These are phyloP conservation scores for Tetragonula clypearis DNA, from an alignment of 1,140 invertebrate genomes.

Conservation along the genomic window DNA sequence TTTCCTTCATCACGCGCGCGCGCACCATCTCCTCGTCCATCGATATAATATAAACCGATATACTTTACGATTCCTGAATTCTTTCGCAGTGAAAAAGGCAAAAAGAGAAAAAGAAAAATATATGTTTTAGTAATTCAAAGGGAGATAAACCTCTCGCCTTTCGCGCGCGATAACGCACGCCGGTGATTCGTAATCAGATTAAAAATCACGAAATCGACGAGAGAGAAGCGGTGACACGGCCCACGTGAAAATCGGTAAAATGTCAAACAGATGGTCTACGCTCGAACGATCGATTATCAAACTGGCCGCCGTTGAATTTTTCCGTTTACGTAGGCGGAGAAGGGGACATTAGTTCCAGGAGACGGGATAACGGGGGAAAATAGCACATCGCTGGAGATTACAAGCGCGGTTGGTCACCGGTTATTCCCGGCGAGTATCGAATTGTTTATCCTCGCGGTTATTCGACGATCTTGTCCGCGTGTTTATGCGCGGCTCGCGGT, in stretches of 20 bases:
- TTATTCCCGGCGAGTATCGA: not conserved
- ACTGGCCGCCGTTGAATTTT: not conserved
- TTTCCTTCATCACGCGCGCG: no score
- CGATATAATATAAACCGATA: no score
- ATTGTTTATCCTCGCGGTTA: not conserved
- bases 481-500: not conserved
- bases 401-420: not conserved
- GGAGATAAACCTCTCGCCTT: no score
- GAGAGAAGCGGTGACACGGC: not conserved
- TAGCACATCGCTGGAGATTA: not conserved
- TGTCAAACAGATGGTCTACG: not conserved
- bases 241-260: no score
- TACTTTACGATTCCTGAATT: no score
- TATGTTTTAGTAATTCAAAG: no score
- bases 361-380: not conserved
- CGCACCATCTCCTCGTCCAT: no score
- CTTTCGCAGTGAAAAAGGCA: no score
- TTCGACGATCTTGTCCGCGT: not conserved
- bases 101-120: no score
- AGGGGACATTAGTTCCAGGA: not conserved
- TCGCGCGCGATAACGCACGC: no score
- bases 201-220: not conserved
- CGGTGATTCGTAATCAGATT: no score
- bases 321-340: not conserved
- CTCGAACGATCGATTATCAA: not conserved